A percentile compares a stretch with the other conserved stretches of the same genome.
Evolutionary conservation across 2,113 vertebrate genomes (phyloP).

Genomic region (Zeus faber): DNA sequence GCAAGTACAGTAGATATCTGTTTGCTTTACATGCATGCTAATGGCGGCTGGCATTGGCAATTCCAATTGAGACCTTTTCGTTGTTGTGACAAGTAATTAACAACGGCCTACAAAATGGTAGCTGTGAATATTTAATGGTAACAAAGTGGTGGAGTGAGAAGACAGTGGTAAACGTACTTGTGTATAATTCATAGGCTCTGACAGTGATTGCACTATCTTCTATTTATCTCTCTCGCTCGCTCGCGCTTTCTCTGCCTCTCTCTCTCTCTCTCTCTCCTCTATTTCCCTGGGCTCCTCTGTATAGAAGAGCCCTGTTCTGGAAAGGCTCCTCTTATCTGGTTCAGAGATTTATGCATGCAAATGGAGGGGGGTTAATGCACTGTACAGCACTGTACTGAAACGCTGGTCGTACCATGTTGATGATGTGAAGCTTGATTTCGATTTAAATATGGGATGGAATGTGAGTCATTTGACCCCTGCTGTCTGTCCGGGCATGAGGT

Average conservation of each 20-base stretch:
- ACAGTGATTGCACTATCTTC: constrained; percentile 56
- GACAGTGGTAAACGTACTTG: constrained; percentile 71
- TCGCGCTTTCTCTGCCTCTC: constrained; percentile 9
- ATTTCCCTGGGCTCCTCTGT: constrained; percentile 34
- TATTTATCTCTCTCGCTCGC: constrained; percentile 14
- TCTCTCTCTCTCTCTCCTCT: constrained; percentile 34
- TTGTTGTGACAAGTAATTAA: constrained; percentile 76
- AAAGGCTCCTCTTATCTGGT: constrained; percentile 55
- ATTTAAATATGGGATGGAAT: constrained; percentile 43
- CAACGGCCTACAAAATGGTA: constrained; percentile 77
- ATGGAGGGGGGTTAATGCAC: constrained; percentile 52
- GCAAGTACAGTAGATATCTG: constrained; percentile 25
- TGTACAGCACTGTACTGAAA: constrained; percentile 18
- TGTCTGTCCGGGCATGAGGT: constrained; percentile 24
- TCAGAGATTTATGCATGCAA: constrained; percentile 53
- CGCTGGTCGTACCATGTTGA: constrained; percentile 42
- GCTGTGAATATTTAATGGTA: constrained; percentile 82
- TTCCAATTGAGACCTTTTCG: constrained; percentile 68
- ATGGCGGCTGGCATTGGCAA: constrained; percentile 59
- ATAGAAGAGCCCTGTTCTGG: constrained; percentile 39
- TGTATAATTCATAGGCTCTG: constrained; percentile 81
- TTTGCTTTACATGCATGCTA: constrained; percentile 54
- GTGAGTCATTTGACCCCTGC: constrained; percentile 44
- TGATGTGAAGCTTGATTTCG: constrained; percentile 39
- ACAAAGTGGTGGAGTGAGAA: constrained; percentile 65